Conservation (phyloP, 2,113 vertebrate genomes). For the Rhinoptilus africanus region DNA sequence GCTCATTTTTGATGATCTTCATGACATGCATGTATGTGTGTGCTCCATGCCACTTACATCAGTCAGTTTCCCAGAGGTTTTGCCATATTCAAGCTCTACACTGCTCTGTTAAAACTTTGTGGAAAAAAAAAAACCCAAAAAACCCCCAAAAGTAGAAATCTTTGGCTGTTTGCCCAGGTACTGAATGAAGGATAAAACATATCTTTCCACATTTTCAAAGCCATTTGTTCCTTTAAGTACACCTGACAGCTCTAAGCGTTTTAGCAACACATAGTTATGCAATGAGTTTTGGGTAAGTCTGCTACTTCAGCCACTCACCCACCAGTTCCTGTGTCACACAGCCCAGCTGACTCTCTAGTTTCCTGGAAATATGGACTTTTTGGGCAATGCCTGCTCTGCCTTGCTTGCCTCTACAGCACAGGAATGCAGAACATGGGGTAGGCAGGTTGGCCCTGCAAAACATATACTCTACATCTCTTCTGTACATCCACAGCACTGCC, state of each 20-base stretch:
- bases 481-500: neutral
- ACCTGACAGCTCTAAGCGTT: neutral
- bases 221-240: neutral
- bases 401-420: neutral
- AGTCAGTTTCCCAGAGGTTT: neutral
- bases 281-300: neutral
- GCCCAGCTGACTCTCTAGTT: neutral
- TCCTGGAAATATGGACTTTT: neutral
- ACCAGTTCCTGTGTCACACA: neutral
- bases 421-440: neutral
- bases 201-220: neutral
- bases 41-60: neutral
- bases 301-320: neutral
- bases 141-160: neutral
- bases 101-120: neutral
- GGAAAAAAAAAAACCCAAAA: rapidly evolving
- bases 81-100: neutral
- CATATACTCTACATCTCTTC: neutral
- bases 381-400: neutral
- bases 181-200: neutral
- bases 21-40: neutral
- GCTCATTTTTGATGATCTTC: neutral
- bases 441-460: neutral
- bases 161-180: neutral
- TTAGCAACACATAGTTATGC: neutral